Evolutionary conservation across 35 echinoderm and acorn worm genomes (phyloP).

Genomic region (Eucidaris tribuloides): DNA sequence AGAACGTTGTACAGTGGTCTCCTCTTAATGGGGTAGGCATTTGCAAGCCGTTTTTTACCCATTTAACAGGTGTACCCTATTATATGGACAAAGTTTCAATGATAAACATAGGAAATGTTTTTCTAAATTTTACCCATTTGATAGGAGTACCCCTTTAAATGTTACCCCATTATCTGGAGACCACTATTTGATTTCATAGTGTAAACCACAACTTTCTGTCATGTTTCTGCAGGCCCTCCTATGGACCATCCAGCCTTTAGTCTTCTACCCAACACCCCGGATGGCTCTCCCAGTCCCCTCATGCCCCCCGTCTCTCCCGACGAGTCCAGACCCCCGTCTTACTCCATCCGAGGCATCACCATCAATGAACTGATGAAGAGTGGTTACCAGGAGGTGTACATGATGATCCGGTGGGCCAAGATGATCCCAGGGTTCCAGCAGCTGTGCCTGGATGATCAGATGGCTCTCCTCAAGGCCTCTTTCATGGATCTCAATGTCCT

Average conservation of each 20-base stretch:
- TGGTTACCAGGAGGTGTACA: constrained; percentile 58
- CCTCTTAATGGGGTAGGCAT: no score
- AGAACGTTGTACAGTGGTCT: no score
- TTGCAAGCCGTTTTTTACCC: no score
- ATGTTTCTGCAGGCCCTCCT: background rate
- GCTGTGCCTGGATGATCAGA: constrained; percentile 60
- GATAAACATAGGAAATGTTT: no score
- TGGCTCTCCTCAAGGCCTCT: constrained; percentile 64
- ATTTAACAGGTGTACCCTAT: no score
- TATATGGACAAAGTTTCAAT: no score
- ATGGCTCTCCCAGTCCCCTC: background rate
- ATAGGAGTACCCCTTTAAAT: no score
- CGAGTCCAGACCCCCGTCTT: background rate
- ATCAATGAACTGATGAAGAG: constrained; percentile 45
- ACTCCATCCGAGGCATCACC: background rate
- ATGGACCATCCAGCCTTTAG: background rate
- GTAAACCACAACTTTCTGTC: background rate
- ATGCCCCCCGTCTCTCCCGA: background rate
- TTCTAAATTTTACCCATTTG: no score
- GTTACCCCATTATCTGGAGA: no score
- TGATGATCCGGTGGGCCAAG: constrained; percentile 79
- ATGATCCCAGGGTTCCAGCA: constrained; percentile 48
- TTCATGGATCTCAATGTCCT: constrained; percentile 80
- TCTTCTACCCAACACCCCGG: background rate
- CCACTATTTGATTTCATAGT: background rate